phyloP scores from a whole-genome alignment of 1,140 invertebrate genomes.

The Formica selysi region DNA sequence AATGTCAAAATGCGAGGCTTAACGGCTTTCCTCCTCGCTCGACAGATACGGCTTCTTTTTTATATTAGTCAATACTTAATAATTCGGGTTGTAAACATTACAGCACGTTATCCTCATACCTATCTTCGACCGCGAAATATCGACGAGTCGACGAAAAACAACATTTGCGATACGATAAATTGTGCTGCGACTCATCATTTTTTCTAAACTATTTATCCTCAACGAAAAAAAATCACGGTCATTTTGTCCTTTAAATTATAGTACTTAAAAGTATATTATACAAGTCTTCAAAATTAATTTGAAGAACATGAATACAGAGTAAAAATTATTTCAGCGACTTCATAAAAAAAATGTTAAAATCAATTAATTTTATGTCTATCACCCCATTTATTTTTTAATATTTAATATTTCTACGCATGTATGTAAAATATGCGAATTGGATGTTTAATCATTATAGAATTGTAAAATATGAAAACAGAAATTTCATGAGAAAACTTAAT shows the following conservation, averaged over 20 bases:
- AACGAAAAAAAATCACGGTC: no score
- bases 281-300: background rate
- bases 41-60: constrained; percentile 46
- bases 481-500: no score
- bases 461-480: no score
- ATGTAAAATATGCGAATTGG: no score
- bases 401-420: no score
- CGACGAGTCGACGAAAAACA: constrained; percentile 41
- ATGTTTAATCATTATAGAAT: no score
- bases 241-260: no score
- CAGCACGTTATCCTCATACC: constrained; percentile 55
- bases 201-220: background rate
- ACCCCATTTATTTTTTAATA: no score
- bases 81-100: constrained; percentile 50
- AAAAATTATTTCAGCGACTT: background rate
- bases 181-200: background rate
- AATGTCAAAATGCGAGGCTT: constrained; percentile 72
- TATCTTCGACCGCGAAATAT: constrained; percentile 40
- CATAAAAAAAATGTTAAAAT: background rate
- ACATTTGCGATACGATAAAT: background rate
- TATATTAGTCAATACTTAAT: constrained; percentile 52
- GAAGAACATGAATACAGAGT: background rate
- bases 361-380: background rate
- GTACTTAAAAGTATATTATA: no score
- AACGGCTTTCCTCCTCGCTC: constrained; percentile 61